phyloP scores from a whole-genome alignment of 53 echinoderm and acorn worm genomes.

The Paelopatides confundens region DNA sequence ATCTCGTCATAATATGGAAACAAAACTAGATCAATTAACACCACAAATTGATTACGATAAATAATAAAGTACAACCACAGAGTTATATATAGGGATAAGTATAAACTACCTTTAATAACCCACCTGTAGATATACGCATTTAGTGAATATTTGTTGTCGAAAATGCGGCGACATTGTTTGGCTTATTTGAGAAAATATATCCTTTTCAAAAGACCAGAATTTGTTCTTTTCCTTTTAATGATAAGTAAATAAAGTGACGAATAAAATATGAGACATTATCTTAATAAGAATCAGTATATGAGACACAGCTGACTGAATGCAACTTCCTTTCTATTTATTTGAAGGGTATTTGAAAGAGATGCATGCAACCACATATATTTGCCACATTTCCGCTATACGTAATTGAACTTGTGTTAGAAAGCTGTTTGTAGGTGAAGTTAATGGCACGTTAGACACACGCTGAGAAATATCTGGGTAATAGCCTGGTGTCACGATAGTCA shows the following conservation, averaged over 20 bases:
- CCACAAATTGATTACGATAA: too few species aligned
- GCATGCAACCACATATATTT: background rate
- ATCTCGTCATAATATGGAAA: too few species aligned
- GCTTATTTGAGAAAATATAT: background rate
- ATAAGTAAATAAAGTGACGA: background rate
- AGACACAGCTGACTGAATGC: background rate
- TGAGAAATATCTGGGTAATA: background rate
- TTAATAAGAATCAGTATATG: background rate
- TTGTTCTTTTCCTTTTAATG: background rate
- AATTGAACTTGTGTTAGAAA: background rate
- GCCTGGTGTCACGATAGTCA: background rate
- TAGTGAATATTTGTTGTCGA: background rate
- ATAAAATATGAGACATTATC: background rate
- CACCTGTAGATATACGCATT: background rate
- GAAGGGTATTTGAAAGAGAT: background rate
- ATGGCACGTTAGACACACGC: background rate
- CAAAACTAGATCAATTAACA: too few species aligned
- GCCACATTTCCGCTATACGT: background rate
- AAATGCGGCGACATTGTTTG: constrained; percentile 13
- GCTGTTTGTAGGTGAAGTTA: background rate
- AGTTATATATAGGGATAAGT: too few species aligned
- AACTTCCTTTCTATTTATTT: background rate
- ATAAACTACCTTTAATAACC: too few species aligned
- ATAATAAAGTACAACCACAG: too few species aligned
- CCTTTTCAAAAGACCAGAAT: constrained; percentile 10